Evolutionary conservation across 2,797 vertebrate genomes (phyloP).

Genomic region (Orientallactaga sibirica): DNA sequence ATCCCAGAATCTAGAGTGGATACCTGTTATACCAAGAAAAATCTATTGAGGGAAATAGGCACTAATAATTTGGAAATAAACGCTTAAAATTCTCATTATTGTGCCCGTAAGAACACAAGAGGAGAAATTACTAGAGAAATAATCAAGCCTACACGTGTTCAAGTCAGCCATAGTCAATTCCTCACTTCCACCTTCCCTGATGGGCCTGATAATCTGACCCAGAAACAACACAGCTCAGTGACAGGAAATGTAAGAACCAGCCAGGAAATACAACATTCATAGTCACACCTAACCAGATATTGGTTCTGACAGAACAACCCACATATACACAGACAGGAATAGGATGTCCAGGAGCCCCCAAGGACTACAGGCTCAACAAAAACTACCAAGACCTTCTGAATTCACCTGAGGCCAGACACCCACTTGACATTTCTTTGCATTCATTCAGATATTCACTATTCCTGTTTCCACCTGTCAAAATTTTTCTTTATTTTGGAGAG

Average conservation of each 20-base stretch:
- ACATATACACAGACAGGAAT: background rate
- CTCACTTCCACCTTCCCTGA: background rate
- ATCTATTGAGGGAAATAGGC: background rate
- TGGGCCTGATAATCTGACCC: background rate
- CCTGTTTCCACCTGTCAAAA: background rate
- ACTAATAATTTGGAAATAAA: background rate
- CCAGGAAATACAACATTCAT: background rate
- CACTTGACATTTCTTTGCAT: background rate
- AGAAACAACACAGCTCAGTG: background rate
- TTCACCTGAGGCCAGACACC: background rate
- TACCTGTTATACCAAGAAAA: background rate
- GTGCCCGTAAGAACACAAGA: background rate
- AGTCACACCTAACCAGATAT: background rate
- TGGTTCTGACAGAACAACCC: background rate
- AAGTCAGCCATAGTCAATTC: background rate
- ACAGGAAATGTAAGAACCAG: background rate
- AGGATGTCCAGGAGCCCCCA: fast-evolving
- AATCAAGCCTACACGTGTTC: background rate
- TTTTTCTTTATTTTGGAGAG: background rate
- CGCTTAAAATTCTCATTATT: background rate
- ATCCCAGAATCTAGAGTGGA: background rate
- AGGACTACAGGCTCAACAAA: background rate
- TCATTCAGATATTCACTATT: background rate
- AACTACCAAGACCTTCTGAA: background rate
- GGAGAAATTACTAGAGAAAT: background rate